Evolutionary conservation across 2,113 vertebrate genomes (phyloP).

Genomic region (Boulengeromyrus knoepffleri): DNA sequence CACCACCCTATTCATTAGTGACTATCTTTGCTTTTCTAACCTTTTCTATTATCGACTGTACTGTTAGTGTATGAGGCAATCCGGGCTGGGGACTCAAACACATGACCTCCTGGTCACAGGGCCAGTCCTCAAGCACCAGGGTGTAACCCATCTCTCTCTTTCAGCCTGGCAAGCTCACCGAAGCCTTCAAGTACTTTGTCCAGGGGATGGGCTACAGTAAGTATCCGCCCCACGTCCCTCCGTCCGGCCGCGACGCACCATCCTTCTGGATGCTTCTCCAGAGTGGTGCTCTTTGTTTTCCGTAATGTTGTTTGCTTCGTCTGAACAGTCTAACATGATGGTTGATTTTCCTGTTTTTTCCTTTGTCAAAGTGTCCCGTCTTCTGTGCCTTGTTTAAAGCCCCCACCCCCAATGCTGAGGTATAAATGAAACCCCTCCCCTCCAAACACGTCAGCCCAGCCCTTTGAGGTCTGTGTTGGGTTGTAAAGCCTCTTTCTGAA

Average conservation of each 20-base stretch:
- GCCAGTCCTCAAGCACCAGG: not conserved
- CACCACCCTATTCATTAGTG: not conserved
- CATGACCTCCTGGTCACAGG: not conserved
- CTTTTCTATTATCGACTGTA: not conserved
- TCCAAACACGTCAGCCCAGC: not conserved
- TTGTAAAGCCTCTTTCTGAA: not conserved
- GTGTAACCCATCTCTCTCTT: conserved; percentile 4
- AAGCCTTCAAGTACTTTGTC: conserved; percentile 73
- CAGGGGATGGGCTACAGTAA: conserved; percentile 77
- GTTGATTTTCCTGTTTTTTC: conserved; percentile 36
- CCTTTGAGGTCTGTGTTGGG: not conserved
- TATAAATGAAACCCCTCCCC: not conserved
- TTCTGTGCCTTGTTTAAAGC: not conserved
- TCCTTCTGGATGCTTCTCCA: not conserved
- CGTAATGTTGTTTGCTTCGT: not conserved
- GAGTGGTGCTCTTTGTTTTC: not conserved
- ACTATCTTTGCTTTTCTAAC: not conserved
- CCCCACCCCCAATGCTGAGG: not conserved
- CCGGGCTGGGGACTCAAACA: not conserved
- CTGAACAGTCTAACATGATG: conserved; percentile 11
- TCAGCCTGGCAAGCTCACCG: conserved; percentile 69
- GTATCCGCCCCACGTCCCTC: conserved; percentile 30
- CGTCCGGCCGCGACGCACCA: not conserved
- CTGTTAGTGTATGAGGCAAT: not conserved
- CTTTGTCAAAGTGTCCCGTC: not conserved